Percentiles rank a stretch among this genome's conserved stretches.
These are phyloP conservation scores for Zaprionus vittiger DNA, from an alignment of 1,140 invertebrate species.

Conservation along the genomic window DNA sequence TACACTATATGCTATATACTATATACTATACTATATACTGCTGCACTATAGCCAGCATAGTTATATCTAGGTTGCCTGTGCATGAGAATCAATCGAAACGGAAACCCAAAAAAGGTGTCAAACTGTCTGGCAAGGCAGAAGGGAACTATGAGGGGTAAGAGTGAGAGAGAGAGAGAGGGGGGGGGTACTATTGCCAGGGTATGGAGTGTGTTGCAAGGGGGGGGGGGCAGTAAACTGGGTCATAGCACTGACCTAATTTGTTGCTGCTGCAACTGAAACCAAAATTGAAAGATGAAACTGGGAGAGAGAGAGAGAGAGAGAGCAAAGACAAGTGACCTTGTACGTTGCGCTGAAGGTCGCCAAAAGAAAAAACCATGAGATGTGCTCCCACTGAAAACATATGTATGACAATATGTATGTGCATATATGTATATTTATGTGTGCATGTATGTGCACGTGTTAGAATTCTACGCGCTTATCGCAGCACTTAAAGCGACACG, in stretches of 20 bases:
- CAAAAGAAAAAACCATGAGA: slow-evolving; percentile 37
- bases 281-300: slow-evolving; percentile 6
- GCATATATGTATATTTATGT: slow-evolving; percentile 23
- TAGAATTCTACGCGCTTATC: background rate
- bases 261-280: slow-evolving; percentile 24
- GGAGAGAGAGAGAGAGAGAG: slow-evolving; percentile 9
- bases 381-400: slow-evolving; percentile 12
- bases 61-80: slow-evolving; percentile 27
- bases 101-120: slow-evolving; percentile 16
- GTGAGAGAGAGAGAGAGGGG: too few relatives aligned
- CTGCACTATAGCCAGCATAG: background rate
- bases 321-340: slow-evolving; percentile 55
- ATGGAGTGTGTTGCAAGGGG: background rate
- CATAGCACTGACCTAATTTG: slow-evolving; percentile 79
- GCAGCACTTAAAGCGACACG: slow-evolving; percentile 8
- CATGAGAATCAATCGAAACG: slow-evolving; percentile 30
- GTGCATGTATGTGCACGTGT: background rate
- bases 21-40: background rate
- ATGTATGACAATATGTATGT: slow-evolving; percentile 4
- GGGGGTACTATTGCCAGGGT: background rate
- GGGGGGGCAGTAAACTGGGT: slow-evolving; percentile 54
- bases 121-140: background rate
- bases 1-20: slow-evolving; percentile 28
- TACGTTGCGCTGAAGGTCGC: slow-evolving; percentile 63
- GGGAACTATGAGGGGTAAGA: too few relatives aligned